Evolutionary conservation across 2,797 vertebrate genomes (phyloP).

Genomic region (Sebastiscus tertius): DNA sequence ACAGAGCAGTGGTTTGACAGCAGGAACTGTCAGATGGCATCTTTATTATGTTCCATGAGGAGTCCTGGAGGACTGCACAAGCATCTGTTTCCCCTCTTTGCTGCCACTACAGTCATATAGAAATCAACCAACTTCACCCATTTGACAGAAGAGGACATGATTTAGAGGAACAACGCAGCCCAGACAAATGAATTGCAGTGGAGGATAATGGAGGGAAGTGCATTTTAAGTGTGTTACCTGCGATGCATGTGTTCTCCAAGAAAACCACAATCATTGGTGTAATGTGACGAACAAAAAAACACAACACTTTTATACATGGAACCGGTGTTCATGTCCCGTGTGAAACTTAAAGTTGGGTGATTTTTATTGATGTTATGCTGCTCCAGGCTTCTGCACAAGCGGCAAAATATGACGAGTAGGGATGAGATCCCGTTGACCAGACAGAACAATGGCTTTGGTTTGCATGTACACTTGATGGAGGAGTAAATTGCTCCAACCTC

Average conservation of each 20-base stretch:
- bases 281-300: not conserved
- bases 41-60: slow-evolving; percentile 74
- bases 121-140: slow-evolving; percentile 49
- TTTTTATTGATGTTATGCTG: too few species aligned
- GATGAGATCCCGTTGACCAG: too few species aligned
- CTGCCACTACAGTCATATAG: slow-evolving; percentile 52
- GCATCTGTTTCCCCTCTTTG: slow-evolving; percentile 71
- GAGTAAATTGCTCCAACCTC: too few species aligned
- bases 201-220: not conserved
- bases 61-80: slow-evolving; percentile 68
- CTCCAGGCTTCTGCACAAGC: too few species aligned
- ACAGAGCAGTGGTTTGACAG: slow-evolving; percentile 72
- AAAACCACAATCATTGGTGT: not conserved
- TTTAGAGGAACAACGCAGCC: slow-evolving; percentile 33
- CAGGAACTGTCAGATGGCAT: slow-evolving; percentile 79
- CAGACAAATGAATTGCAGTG: slow-evolving; percentile 6
- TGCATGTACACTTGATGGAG: too few species aligned
- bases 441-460: too few species aligned
- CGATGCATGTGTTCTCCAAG: not conserved
- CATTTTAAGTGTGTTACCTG: not conserved
- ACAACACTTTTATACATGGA: too few species aligned
- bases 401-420: too few species aligned
- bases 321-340: too few species aligned
- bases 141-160: slow-evolving; percentile 47
- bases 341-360: too few species aligned